Evolutionary conservation across 2,113 vertebrate genomes (phyloP).

Genomic region (Chunga burmeisteri): DNA sequence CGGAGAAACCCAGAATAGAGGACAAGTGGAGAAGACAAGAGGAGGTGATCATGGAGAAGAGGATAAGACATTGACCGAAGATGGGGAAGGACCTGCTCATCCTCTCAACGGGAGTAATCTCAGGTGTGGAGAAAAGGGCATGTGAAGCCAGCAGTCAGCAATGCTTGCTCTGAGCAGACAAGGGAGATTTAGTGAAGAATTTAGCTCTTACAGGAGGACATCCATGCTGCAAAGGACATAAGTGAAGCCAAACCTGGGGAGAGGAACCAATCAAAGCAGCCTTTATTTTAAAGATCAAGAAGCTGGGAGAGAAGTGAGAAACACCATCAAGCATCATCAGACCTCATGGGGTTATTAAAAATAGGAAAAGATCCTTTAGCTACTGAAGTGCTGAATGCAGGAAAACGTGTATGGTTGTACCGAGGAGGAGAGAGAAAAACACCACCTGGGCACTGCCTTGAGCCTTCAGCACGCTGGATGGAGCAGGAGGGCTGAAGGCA

Average conservation of each 20-base stretch:
- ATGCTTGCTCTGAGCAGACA: not conserved
- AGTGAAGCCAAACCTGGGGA: not conserved
- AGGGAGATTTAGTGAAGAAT: not conserved
- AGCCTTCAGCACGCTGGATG: accelerated
- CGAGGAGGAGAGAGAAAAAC: not conserved
- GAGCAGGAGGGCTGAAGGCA: not conserved
- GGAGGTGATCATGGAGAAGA: not conserved
- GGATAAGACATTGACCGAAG: accelerated
- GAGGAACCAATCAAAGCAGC: not conserved
- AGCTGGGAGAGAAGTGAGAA: not conserved
- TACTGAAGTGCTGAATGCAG: not conserved
- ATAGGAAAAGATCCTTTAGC: not conserved
- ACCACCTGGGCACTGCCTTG: not conserved
- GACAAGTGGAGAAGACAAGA: not conserved
- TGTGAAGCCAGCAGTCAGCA: accelerated
- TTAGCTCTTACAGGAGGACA: not conserved
- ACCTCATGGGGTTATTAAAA: not conserved
- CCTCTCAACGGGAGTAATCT: accelerated
- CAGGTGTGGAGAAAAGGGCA: not conserved
- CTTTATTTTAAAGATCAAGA: not conserved
- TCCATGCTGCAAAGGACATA: not conserved
- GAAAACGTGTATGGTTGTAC: not conserved
- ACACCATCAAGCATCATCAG: not conserved
- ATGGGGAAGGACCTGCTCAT: not conserved
- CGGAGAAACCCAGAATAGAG: accelerated